Evolutionary conservation across 2,797 vertebrate species (phyloP), one percentile per base, ranked within the genome.

Genomic region (Spea hammondii): DNA sequence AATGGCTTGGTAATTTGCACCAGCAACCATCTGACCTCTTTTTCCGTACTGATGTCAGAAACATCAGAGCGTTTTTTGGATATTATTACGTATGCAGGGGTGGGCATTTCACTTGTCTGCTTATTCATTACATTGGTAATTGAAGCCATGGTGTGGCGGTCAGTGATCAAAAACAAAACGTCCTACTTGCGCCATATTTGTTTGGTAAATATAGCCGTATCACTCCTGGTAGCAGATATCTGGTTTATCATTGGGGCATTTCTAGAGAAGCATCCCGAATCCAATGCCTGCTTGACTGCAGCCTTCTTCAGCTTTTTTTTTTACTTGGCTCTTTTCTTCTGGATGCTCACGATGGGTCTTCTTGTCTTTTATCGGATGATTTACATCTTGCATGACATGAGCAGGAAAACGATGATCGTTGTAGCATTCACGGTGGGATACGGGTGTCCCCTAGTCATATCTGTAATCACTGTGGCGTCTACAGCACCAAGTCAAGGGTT

Each of bases 251-350:
- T 90, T 0, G 84, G 84, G 0, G 86, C 83, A 2, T 5, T 80
- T 6, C 73, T 89, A 8, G 76, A 83, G 2, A 59, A 45, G 0
- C 1, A 54, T 17, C 78, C 68, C 1, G 79, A 85, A 62, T 65
- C 87, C 48, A 69, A 32, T 0, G 47, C 86, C 17, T 93, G 92
- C 70, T 85, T 87, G 0, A 80, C 80, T 0, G 82, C 86, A 64
- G 89, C 89, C 0, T 93, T 93, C 78, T 90, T 92, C 49, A 86
- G 85, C 46, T 90, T 91, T 68, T 90, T 89, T 74, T 91, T 90
- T 80, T 92, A 91, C 70, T 89, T 93, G 64, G 83, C 86, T 48
- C 66, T 92, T 72, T 93, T 93, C 84, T 93, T 91, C 80, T 93
- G 92, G 92, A 93, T 93, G 92, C 74, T 93, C 9, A 80, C 89